Base-by-base conservation (phyloP, 2,797 vertebrate genomes). In the Brachymystax lenok region DNA sequence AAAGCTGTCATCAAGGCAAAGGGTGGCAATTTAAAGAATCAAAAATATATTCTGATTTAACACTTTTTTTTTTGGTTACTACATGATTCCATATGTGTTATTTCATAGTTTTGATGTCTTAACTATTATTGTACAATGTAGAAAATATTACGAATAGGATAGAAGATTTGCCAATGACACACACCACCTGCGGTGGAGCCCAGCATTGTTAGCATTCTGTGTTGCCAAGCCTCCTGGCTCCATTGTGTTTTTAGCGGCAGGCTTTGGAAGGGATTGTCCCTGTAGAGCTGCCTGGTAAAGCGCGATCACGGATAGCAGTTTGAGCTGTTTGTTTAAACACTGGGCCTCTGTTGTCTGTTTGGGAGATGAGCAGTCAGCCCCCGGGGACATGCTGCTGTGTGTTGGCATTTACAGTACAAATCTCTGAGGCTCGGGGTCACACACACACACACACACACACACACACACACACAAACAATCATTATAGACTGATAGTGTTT, bases 201-300 rank as follows among this genome's bases (percentile, higher is more conserved):
- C 54, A 40, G 74, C 90, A 92, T 92, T 92, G 91, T 92, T 90
- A 83, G 90, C 86, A 82, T 88, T 88, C 89, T 92, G 87, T 85
- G 86, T 90, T 92, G 87, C 90, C 78, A 19, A 92, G 88, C 85
- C 86, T 83, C 13, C 85, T 78, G 89, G 86, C 90, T 89, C 89
- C 88, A 90, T 91, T 93, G 92, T 93, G 85, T 92, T 90, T 90
- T 35, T 86, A 91, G 87, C 89, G 87, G 40, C 54, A 0, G 85
- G 86, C 87, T 91, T 90, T 91, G 89, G 88, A 90, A 90, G 86
- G 89, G 86, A 94, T 92, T 92, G 90, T 92, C 90, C 83, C 89
- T 85, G 86, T 74, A 84, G 89, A 87, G 90, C 70, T 17, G 81
- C 76, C 85, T 86, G 87, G 84, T 84, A 86, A 88, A 88, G 86